Percentiles rank a stretch among this genome's conserved stretches.
Evolutionary conservation across 2,888 invertebrate species (phyloP).

Genomic region (Dorcus hopei): DNA sequence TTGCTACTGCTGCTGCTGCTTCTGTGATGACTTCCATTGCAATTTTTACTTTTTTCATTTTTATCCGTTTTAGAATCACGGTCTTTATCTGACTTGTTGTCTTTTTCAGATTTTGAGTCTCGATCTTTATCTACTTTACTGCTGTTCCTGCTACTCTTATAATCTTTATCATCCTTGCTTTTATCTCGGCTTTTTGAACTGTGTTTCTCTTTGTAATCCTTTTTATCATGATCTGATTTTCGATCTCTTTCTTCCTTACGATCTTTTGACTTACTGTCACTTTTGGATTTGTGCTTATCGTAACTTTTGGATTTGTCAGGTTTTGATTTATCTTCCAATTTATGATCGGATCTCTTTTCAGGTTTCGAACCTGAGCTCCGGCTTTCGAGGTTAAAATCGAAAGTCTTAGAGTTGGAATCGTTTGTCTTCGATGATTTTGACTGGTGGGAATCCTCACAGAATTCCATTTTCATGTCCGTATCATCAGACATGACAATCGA

Average conservation of each 20-base stretch:
- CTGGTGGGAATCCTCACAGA: constrained; percentile 35
- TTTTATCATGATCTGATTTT: constrained; percentile 24
- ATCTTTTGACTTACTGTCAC: constrained; percentile 32
- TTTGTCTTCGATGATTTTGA: constrained; percentile 15
- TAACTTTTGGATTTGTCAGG: constrained; percentile 41
- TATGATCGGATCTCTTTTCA: constrained; percentile 19
- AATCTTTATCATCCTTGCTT: constrained; percentile 24
- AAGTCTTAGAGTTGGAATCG: constrained; percentile 10
- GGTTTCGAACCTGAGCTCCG: constrained; percentile 9
- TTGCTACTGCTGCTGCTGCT: constrained; percentile 29
- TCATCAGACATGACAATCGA: constrained; percentile 55
- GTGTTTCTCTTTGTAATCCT: constrained; percentile 32
- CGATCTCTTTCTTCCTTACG: constrained; percentile 24
- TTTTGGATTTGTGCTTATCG: constrained; percentile 36
- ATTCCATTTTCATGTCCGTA: constrained; percentile 47
- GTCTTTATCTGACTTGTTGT: constrained; percentile 27
- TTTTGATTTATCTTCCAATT: constrained; percentile 21
- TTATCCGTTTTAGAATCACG: constrained; percentile 4
- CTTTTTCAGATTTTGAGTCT: constrained; percentile 32
- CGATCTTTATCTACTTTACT: constrained; percentile 27
- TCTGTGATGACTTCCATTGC: constrained; percentile 27
- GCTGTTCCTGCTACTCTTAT: constrained; percentile 33
- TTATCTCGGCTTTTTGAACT: constrained; percentile 23
- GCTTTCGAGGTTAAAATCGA: constrained; percentile 15
- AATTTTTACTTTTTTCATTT: constrained; percentile 8